Conservation (phyloP, 2,113 vertebrate genomes). For the Gasterosteus aculeatus region DNA sequence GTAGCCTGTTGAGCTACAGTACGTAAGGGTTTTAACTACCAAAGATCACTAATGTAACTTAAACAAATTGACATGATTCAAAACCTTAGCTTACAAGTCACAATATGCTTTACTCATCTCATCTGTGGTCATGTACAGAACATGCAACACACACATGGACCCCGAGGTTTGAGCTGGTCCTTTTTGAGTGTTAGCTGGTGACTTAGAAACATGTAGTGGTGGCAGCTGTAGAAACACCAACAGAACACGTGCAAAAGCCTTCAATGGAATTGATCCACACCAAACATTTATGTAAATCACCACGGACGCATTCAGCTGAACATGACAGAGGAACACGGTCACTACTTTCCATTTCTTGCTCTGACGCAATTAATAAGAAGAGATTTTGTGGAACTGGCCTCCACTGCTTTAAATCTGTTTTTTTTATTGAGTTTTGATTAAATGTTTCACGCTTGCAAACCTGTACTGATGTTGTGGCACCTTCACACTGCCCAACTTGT, state of each 20-base stretch:
- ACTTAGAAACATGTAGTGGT: neutral
- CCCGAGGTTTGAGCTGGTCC: no score
- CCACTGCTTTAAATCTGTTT: neutral
- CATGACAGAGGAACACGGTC: neutral
- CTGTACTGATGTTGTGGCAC: neutral
- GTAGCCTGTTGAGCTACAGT: no score
- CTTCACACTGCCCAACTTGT: neutral
- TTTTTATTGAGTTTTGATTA: neutral
- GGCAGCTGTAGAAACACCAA: neutral
- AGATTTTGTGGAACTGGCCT: neutral
- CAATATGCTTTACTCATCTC: no score
- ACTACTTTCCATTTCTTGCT: neutral
- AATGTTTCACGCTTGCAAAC: neutral
- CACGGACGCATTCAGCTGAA: neutral
- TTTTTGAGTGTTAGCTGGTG: no score
- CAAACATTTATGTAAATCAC: neutral
- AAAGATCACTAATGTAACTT: no score
- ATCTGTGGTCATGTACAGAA: no score
- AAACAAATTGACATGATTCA: no score
- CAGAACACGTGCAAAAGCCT: neutral
- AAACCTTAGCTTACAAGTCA: no score
- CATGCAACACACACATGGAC: no score
- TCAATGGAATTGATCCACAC: neutral
- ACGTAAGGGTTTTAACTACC: no score
- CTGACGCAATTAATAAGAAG: neutral